These are phyloP conservation scores for Cromileptes altivelis DNA, from an alignment of 2,113 vertebrate genomes.

Conservation along the genomic window DNA sequence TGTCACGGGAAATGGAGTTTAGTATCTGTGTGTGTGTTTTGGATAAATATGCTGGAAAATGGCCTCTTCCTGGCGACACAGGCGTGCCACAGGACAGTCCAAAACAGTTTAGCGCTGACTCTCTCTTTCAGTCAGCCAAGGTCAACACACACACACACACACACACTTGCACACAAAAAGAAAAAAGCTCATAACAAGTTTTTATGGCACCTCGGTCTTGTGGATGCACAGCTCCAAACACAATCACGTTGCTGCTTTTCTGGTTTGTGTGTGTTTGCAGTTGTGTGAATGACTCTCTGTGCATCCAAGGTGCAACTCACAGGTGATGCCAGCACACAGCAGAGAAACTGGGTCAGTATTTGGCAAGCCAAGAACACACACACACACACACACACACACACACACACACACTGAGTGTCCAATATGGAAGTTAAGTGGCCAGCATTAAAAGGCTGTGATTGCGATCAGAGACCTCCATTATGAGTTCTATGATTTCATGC, in stretches of 20 bases:
- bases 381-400: neutral
- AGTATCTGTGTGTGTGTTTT: slow-evolving; percentile 48
- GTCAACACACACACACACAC: slow-evolving; percentile 59
- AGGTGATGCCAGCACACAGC: slow-evolving; percentile 52
- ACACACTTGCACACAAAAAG: neutral
- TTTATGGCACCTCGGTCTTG: neutral
- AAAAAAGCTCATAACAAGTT: slow-evolving; percentile 9
- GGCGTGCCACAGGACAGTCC: slow-evolving; percentile 17
- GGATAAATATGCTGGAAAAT: slow-evolving; percentile 66
- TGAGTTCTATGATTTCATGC: slow-evolving; percentile 4
- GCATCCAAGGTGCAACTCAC: slow-evolving; percentile 11
- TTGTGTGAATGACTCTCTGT: slow-evolving; percentile 51
- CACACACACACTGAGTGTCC: neutral
- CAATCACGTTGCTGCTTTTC: slow-evolving; percentile 13
- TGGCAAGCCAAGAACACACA: slow-evolving; percentile 3
- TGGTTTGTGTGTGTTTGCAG: slow-evolving; percentile 35
- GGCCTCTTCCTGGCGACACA: slow-evolving; percentile 36
- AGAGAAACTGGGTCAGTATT: slow-evolving; percentile 49
- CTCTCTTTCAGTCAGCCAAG: slow-evolving; percentile 53
- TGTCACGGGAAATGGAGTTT: neutral
- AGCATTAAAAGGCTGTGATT: neutral
- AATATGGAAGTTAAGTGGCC: no score
- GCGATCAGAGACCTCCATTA: neutral
- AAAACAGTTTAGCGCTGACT: slow-evolving; percentile 38
- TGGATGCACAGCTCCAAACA: slow-evolving; percentile 18